Evolutionary conservation across 2,888 invertebrate genomes (phyloP), one percentile per base, ranked within the genome.

Genomic region (Pandemis cinnamomeana): DNA sequence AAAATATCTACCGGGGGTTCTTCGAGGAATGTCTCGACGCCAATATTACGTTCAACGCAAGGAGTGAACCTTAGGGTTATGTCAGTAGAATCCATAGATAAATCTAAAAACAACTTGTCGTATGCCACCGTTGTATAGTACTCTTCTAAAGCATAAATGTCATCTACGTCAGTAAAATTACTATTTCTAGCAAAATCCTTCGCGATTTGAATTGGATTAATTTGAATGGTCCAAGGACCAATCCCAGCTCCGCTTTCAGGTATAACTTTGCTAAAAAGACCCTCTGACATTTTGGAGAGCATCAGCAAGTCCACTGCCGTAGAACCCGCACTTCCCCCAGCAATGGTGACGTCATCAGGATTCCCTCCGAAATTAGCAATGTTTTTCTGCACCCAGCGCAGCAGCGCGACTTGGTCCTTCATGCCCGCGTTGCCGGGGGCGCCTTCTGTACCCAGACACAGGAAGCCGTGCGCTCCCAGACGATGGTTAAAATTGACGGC

Each of bases 1-100:
- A 89, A 69, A 72, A 88, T 87, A 71, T 75, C 83, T 80, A 2
- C 27, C 10, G 58, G 58, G 27, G 20, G 27, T 1, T 58, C 8
- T 58, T 58, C 58, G 6, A 58, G 58, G 11, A 58, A 58, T 27
- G 58, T 27, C 10, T 58, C 58, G 11, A 58, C 58, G 58, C 58
- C 58, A 27, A 41, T 60, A 15, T 73, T 27, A 36, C 60, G 58
- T 15, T 73, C 73, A n/a, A 73, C n/a, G 51, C 73, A 73, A 10
- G 72, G 72, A 5, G 69, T 58, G 36, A 73, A 73, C 10, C 42
- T 5, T 42, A 69, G 51, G 42, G 2, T 42, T 0, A 64, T 58
- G 36, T 73, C 72, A 11, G 62, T 64, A 8, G n/a, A 64, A 0
- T 66, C 15, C 0, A 60, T 0, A 13, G 64, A 60, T 2, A 10